A percentile compares a stretch with the other conserved stretches of the same genome.
These are phyloP conservation scores for Lamellibrachia luymesi DNA, from an alignment of 1,140 invertebrate species.

Conservation along the genomic window DNA sequence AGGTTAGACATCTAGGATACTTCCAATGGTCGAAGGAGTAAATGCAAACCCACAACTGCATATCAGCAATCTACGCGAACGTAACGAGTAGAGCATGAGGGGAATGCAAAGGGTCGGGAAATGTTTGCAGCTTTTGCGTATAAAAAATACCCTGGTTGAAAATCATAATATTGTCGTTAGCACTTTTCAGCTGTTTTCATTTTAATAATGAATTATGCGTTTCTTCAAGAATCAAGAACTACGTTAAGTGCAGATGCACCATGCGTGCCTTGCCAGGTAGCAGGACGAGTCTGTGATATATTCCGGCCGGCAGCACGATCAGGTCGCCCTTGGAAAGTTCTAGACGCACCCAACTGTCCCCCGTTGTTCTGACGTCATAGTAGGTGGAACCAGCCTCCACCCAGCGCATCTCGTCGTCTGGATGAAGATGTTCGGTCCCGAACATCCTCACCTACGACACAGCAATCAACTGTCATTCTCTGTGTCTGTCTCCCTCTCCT, in stretches of 20 bases:
- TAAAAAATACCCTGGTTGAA: neutral
- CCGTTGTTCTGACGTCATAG: conserved; percentile 87
- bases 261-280: neutral
- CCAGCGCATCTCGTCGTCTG: conserved; percentile 95
- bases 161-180: neutral
- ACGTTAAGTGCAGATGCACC: neutral
- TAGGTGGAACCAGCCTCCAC: conserved; percentile 85
- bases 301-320: conserved; percentile 90
- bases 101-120: too few relatives aligned
- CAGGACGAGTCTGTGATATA: conserved; percentile 96
- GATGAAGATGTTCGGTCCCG: conserved; percentile 91
- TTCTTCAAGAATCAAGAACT: neutral
- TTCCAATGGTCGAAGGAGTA: too few relatives aligned
- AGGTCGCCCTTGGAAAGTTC: conserved; percentile 81
- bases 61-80: too few relatives aligned
- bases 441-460: conserved; percentile 76
- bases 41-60: too few relatives aligned
- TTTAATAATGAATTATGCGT: neutral
- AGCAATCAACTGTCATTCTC: neutral
- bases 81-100: too few relatives aligned
- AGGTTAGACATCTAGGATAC: too few relatives aligned
- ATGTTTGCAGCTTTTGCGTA: neutral
- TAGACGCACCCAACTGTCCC: conserved; percentile 94
- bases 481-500: too few relatives aligned
- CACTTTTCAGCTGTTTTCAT: neutral